These are phyloP conservation scores for Cavia porcellus DNA, from an alignment of 2,113 vertebrate genomes.

Conservation along the genomic window DNA sequence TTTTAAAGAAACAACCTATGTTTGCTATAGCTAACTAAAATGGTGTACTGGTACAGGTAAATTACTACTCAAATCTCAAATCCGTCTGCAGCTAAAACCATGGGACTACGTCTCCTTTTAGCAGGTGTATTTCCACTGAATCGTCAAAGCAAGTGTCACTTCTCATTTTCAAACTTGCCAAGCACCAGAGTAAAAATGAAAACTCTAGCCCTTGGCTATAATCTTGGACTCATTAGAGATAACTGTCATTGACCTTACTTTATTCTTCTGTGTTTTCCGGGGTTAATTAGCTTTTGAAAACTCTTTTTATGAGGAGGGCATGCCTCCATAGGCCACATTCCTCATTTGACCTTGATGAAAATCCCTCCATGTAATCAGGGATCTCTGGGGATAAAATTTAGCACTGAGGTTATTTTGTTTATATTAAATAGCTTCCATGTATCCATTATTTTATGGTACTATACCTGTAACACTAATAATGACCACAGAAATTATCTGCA, in stretches of 20 bases:
- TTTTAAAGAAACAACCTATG: background rate
- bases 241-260: background rate
- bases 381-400: background rate
- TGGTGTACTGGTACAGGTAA: background rate
- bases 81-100: background rate
- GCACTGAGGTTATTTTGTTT: background rate
- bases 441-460: background rate
- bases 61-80: background rate
- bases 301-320: background rate
- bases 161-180: background rate
- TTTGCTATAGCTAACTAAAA: background rate
- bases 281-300: background rate
- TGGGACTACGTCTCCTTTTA: background rate
- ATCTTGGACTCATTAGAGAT: background rate
- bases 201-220: background rate
- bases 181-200: background rate
- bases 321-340: background rate
- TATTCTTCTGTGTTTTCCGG: background rate
- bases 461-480: background rate
- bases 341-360: background rate
- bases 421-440: background rate
- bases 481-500: background rate
- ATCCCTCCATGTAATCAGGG: background rate
- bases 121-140: background rate
- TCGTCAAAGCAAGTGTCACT: fast-evolving